Conservation (phyloP, 2,888 invertebrate species). For the Campaea margaritaria region DNA sequence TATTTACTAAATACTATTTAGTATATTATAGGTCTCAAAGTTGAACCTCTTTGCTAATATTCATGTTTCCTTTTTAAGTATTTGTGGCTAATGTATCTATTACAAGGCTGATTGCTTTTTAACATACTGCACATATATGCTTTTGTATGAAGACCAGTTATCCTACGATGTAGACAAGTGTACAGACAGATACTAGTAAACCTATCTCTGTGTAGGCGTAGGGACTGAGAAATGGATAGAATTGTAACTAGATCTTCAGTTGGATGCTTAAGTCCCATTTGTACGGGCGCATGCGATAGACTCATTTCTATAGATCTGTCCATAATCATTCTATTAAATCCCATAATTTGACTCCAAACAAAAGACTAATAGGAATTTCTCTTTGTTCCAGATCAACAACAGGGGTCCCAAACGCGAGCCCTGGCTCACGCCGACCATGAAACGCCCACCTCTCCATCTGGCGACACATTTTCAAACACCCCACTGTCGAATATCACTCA, state of each 20-base stretch:
- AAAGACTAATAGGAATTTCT: conserved; percentile 23
- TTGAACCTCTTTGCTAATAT: conserved; percentile 11
- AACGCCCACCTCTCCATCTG: conserved; percentile 56
- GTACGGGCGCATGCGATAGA: no score
- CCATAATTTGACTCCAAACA: not conserved
- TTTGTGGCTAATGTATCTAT: conserved; percentile 13
- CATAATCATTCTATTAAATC: no score
- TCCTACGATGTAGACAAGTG: no score
- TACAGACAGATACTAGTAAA: no score
- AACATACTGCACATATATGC: no score
- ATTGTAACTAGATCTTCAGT: no score
- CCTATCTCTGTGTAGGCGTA: no score
- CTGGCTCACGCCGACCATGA: conserved; percentile 60
- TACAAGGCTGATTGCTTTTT: conserved; percentile 24
- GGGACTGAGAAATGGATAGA: no score
- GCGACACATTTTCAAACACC: conserved; percentile 59
- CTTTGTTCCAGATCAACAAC: conserved; percentile 72
- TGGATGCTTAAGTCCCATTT: no score
- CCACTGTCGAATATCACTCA: conserved; percentile 33
- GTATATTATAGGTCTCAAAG: not conserved
- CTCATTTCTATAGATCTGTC: no score
- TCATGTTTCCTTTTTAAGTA: conserved; percentile 23
- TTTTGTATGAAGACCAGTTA: no score
- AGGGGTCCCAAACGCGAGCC: conserved; percentile 54
- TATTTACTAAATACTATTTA: no score